Conservation (phyloP, 2,113 vertebrate species). For the Oncorhynchus gorbuscha region DNA sequence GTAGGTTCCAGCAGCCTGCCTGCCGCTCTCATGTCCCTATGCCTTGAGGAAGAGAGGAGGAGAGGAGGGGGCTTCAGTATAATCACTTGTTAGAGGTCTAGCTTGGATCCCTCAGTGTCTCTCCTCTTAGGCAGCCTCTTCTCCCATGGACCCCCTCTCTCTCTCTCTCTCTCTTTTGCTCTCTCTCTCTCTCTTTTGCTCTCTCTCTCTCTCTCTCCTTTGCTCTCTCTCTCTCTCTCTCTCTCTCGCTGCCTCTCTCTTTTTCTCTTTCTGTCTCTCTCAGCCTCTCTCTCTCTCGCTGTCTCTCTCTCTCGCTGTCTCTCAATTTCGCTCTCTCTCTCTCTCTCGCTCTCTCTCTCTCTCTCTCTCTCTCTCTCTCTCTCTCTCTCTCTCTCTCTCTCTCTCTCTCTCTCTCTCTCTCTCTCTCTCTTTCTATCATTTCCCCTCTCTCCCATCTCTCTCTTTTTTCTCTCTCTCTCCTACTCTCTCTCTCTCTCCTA, state of each 20-base stretch:
- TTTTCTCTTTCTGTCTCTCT: background rate
- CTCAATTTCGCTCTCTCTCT: slow-evolving; percentile 39
- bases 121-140: slow-evolving; percentile 31
- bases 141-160: slow-evolving; percentile 36
- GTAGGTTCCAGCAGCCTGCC: slow-evolving; percentile 51
- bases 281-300: background rate
- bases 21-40: slow-evolving; percentile 71
- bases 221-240: slow-evolving; percentile 39
- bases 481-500: slow-evolving; percentile 2
- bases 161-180: slow-evolving; percentile 32
- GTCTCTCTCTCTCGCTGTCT: slow-evolving; percentile 10
- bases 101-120: slow-evolving; percentile 51
- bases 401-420: slow-evolving; percentile 1
- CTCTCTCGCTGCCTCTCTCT: background rate
- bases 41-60: slow-evolving; percentile 51
- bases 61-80: slow-evolving; percentile 53
- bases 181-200: slow-evolving; percentile 21
- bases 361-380: background rate
- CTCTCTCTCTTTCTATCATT: slow-evolving; percentile 29
- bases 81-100: slow-evolving; percentile 79
- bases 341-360: background rate
- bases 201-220: slow-evolving; percentile 15
- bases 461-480: slow-evolving; percentile 3
- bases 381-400: background rate
- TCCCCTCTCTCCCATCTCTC: background rate